Evolutionary conservation across 2,888 invertebrate genomes (phyloP).

Genomic region (Habroteleia sp.): DNA sequence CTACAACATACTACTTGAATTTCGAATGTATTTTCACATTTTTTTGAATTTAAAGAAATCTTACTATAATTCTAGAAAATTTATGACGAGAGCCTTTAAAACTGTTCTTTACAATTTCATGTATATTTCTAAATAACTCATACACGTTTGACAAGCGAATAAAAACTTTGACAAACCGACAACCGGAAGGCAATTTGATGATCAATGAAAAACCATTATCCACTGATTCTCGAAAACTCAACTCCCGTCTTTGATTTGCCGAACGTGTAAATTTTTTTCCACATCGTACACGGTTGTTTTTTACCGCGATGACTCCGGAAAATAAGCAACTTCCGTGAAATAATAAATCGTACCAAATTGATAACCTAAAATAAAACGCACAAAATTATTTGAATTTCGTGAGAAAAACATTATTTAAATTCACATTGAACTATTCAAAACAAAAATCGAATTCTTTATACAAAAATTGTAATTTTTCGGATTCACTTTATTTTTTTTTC

Average conservation of each 20-base stretch:
- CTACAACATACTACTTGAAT: too few species aligned
- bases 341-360: slow-evolving; percentile 28
- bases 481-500: too few species aligned
- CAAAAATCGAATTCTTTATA: too few species aligned
- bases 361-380: not conserved
- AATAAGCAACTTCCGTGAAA: slow-evolving; percentile 20
- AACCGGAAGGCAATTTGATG: slow-evolving; percentile 25
- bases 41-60: too few species aligned
- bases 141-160: slow-evolving; percentile 10
- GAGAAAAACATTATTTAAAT: too few species aligned
- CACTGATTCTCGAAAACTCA: slow-evolving; percentile 10
- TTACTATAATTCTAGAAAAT: not conserved
- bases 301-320: not conserved
- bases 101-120: slow-evolving; percentile 1
- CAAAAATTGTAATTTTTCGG: too few species aligned
- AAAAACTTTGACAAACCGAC: slow-evolving; percentile 14
- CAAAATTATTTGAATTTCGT: too few species aligned
- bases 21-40: too few species aligned
- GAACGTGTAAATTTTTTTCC: slow-evolving; percentile 16
- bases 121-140: slow-evolving; percentile 14
- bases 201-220: slow-evolving; percentile 2
- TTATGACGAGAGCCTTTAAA: not conserved
- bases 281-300: too few species aligned
- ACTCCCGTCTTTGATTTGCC: slow-evolving; percentile 16
- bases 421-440: too few species aligned